Evolutionary conservation across 1,140 invertebrate species (phyloP).

Genomic region (Oryzaephilus surinamensis): DNA sequence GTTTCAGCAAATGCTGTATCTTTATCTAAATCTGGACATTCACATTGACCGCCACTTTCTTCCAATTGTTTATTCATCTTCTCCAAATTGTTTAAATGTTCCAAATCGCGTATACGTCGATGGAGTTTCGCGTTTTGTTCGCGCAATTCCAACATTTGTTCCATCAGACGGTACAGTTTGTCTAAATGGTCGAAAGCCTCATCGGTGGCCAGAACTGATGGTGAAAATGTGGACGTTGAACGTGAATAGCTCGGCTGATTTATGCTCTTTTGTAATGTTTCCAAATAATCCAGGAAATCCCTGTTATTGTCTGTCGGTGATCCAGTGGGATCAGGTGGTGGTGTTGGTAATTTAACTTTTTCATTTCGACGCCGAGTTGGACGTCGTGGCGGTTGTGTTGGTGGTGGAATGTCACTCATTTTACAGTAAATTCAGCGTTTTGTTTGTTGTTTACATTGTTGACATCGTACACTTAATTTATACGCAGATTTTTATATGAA

Average conservation of each 20-base stretch:
- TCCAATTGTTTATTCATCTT: slow-evolving; percentile 43
- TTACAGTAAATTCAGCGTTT: no score
- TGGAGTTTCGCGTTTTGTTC: slow-evolving; percentile 60
- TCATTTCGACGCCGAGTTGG: slow-evolving; percentile 19
- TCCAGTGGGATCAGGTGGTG: slow-evolving; percentile 28
- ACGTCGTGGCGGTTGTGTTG: slow-evolving; percentile 1
- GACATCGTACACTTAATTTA: neutral
- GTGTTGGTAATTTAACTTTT: slow-evolving; percentile 25
- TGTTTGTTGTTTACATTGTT: slow-evolving; percentile 1
- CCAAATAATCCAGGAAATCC: slow-evolving; percentile 30
- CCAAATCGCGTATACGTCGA: slow-evolving; percentile 57
- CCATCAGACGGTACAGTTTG: slow-evolving; percentile 60
- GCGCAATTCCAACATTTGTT: slow-evolving; percentile 59
- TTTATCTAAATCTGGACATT: slow-evolving; percentile 42
- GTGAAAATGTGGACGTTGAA: slow-evolving; percentile 36
- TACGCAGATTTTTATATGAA: neutral
- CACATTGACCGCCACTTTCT: slow-evolving; percentile 33
- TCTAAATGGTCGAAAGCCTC: slow-evolving; percentile 65
- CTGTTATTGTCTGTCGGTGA: slow-evolving; percentile 10
- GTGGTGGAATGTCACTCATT: slow-evolving; percentile 17
- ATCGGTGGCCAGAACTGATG: slow-evolving; percentile 40
- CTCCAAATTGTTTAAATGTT: slow-evolving; percentile 57
- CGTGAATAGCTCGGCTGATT: slow-evolving; percentile 12
- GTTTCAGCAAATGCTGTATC: slow-evolving; percentile 46
- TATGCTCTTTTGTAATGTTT: slow-evolving; percentile 25